Conservation (phyloP, 92 coral and sea anemone genomes). For the Ricordea florida region DNA sequence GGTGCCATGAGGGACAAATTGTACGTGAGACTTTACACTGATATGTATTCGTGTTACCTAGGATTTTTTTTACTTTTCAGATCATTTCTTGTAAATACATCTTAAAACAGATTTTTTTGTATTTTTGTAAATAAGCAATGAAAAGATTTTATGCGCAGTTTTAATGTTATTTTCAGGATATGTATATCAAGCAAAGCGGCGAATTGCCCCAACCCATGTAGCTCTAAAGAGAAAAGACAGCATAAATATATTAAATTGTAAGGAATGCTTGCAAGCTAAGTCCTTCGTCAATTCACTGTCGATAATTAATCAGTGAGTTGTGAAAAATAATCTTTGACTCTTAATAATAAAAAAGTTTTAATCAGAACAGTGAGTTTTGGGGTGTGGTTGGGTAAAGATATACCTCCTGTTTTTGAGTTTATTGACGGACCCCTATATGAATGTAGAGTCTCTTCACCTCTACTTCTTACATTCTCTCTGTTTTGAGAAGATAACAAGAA, state of each 20-base stretch:
- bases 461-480: no score
- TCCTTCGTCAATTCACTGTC: neutral
- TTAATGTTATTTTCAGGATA: neutral
- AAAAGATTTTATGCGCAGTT: neutral
- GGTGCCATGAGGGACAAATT: no score
- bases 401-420: neutral
- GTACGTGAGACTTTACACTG: no score
- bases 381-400: neutral
- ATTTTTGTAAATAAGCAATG: constrained; percentile 56
- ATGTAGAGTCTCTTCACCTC: no score
- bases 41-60: no score
- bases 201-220: neutral
- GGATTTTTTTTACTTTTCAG: neutral
- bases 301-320: neutral
- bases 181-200: neutral
- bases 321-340: neutral
- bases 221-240: neutral
- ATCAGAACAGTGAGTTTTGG: neutral
- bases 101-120: constrained; percentile 21
- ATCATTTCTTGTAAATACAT: constrained; percentile 44
- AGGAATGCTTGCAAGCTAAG: neutral
- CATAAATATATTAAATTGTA: no score
- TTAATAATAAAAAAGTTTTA: neutral
- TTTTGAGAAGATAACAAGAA: no score
- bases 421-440: no score